These are phyloP conservation scores for Enoplosus armatus DNA, from an alignment of 2,797 vertebrate species.

Conservation along the genomic window DNA sequence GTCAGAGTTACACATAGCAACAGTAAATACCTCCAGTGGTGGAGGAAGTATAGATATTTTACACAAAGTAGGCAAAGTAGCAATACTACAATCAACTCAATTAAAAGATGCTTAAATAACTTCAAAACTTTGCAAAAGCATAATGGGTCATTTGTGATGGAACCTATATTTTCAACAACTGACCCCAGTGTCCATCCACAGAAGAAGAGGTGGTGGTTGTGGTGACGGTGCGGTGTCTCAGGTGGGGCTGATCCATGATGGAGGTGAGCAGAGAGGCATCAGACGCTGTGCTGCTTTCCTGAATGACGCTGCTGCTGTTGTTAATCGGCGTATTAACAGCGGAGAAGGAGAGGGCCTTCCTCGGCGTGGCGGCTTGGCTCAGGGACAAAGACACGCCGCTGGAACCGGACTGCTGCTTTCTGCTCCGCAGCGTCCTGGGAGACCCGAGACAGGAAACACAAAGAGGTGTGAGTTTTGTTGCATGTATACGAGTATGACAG, in stretches of 20 bases:
- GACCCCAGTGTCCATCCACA: constrained; percentile 75
- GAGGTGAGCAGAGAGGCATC: constrained; percentile 77
- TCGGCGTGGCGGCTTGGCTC: constrained; percentile 74
- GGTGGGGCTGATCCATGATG: constrained; percentile 85
- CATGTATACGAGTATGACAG: not conserved
- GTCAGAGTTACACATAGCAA: not conserved
- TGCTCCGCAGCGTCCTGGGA: constrained; percentile 75
- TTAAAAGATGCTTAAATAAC: not conserved
- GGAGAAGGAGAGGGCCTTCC: constrained; percentile 74
- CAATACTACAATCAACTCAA: not conserved
- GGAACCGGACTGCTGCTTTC: constrained; percentile 79
- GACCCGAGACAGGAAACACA: constrained; percentile 7
- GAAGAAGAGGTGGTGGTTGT: constrained; percentile 57
- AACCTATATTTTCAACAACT: constrained; percentile 40
- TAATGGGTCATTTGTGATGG: not conserved
- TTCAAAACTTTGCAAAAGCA: not conserved
- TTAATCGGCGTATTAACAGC: constrained; percentile 68
- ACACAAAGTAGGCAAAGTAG: not conserved
- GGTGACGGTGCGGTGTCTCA: constrained; percentile 86
- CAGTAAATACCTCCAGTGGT: not conserved
- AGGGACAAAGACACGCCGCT: constrained; percentile 71
- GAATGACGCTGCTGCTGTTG: constrained; percentile 43
- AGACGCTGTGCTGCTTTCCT: constrained; percentile 66
- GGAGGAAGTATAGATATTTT: not conserved
- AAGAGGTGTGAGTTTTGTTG: not conserved